phyloP scores from a whole-genome alignment of 2,888 invertebrate species.

The Melieria picta region DNA sequence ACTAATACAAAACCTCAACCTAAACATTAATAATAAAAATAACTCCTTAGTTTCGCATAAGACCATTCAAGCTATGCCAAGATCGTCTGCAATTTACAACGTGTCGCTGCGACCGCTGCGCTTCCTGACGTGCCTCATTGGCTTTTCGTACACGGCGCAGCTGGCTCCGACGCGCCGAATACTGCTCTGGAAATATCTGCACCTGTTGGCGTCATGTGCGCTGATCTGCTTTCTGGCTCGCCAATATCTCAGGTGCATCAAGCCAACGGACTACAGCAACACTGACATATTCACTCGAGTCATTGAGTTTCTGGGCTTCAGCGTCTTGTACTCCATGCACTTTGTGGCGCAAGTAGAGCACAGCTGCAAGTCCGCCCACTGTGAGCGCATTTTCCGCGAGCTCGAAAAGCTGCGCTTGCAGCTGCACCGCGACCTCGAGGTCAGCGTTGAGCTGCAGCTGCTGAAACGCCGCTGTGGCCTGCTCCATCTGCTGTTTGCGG shows the following conservation, averaged over 20 bases:
- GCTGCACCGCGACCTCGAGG: slow-evolving; percentile 3
- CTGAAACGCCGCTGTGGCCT: not conserved
- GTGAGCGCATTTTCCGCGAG: slow-evolving; percentile 13
- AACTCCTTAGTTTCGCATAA: not conserved
- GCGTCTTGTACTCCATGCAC: slow-evolving; percentile 7
- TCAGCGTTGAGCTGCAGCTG: not conserved
- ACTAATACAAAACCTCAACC: too few relatives aligned
- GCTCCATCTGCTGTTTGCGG: slow-evolving; percentile 2
- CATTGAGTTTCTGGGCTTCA: slow-evolving; percentile 13
- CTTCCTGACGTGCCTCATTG: not conserved
- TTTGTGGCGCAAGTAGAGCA: slow-evolving; percentile 19
- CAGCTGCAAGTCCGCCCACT: slow-evolving; percentile 8
- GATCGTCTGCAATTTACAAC: not conserved
- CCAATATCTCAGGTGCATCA: not conserved
- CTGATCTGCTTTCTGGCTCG: not conserved
- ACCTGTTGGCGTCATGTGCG: too few relatives aligned
- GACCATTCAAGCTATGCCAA: not conserved
- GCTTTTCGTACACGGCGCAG: not conserved
- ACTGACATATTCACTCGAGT: slow-evolving; percentile 11
- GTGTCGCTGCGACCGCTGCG: not conserved
- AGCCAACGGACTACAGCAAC: slow-evolving; percentile 8
- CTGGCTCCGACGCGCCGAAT: not conserved
- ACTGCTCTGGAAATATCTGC: too few relatives aligned
- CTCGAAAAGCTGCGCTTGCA: slow-evolving; percentile 13
- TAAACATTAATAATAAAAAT: too few relatives aligned